Evolutionary conservation across 1,140 invertebrate genomes (phyloP).

Genomic region (Aradophagus sp.): DNA sequence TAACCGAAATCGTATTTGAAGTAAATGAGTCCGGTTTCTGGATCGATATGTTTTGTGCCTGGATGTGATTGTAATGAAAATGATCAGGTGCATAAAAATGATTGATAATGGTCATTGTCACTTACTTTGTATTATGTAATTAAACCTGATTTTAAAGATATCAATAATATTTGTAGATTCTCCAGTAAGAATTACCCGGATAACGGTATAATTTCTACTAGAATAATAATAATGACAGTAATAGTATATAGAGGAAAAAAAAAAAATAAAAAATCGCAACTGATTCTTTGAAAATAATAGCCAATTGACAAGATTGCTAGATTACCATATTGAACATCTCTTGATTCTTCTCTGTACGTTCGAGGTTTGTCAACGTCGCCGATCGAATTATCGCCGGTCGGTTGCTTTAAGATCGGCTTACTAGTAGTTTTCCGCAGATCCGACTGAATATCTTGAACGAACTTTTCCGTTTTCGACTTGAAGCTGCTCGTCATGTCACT

Average conservation of each 20-base stretch:
- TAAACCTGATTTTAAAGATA: background rate
- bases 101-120: no score
- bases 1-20: slow-evolving; percentile 90
- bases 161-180: no score
- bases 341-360: slow-evolving; percentile 81
- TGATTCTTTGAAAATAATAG: no score
- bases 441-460: slow-evolving; percentile 79
- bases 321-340: slow-evolving; percentile 82
- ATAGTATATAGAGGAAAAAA: no score
- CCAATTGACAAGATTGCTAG: no score
- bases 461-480: slow-evolving; percentile 82
- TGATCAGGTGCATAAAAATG: slow-evolving; percentile 11
- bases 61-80: slow-evolving; percentile 34
- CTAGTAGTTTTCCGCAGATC: slow-evolving; percentile 77
- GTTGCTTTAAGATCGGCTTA: slow-evolving; percentile 76
- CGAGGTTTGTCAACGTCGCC: slow-evolving; percentile 76
- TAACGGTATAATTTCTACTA: no score
- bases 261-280: no score
- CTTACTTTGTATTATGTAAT: no score
- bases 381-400: slow-evolving; percentile 64
- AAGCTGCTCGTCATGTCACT: slow-evolving; percentile 81
- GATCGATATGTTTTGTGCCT: slow-evolving; percentile 86
- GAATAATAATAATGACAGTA: no score
- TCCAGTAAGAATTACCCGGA: no score
- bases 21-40: slow-evolving; percentile 85